Evolutionary conservation across 2,888 invertebrate genomes (phyloP).

Genomic region (Schizotus pectinicornis): DNA sequence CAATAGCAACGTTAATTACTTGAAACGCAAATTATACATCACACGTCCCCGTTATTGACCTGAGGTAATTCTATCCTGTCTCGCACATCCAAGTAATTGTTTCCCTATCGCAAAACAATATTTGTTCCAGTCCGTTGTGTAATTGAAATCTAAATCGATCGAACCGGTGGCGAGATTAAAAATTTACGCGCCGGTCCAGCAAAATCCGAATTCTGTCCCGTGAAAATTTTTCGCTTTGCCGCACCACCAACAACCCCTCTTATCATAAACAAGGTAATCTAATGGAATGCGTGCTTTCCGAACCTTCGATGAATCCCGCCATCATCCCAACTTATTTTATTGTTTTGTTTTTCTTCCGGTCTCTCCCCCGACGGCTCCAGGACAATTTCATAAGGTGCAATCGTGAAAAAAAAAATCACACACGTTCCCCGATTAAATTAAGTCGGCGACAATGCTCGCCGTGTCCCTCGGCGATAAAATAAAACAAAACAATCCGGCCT

Average conservation of each 20-base stretch:
- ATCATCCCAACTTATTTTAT: slow-evolving; percentile 37
- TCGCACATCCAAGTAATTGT: no score
- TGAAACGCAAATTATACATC: no score
- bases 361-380: slow-evolving; percentile 11
- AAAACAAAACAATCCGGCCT: slow-evolving; percentile 36
- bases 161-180: no score
- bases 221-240: no score
- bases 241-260: neutral
- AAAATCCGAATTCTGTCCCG: no score
- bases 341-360: slow-evolving; percentile 34
- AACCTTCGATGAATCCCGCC: slow-evolving; percentile 16
- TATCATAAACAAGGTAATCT: slow-evolving; percentile 14
- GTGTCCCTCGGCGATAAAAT: slow-evolving; percentile 36
- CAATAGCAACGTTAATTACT: no score
- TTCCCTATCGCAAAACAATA: no score
- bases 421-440: slow-evolving; percentile 37
- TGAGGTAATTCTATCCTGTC: no score
- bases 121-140: no score
- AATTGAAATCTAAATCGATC: no score
- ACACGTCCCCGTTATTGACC: no score
- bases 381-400: slow-evolving; percentile 29
- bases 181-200: no score
- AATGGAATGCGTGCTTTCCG: slow-evolving; percentile 22
- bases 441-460: slow-evolving; percentile 32
- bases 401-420: slow-evolving; percentile 35